Conservation (phyloP, 1,140 invertebrate species). For the Thalassaphorura encarpata region DNA sequence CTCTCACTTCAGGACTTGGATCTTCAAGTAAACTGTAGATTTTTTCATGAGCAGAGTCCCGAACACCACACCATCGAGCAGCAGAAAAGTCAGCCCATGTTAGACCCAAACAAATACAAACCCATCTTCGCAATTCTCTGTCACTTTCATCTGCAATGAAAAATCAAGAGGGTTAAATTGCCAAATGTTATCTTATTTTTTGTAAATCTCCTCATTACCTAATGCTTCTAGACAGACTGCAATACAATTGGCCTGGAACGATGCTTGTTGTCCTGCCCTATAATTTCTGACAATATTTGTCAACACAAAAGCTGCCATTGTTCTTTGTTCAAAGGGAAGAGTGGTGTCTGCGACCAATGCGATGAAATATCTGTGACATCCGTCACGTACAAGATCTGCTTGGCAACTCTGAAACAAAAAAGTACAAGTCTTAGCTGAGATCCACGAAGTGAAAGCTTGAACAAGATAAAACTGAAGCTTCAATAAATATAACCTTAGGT, state of each 20-base stretch:
- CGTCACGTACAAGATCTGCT: constrained; percentile 87
- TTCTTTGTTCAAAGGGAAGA: constrained; percentile 74
- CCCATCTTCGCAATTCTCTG: constrained; percentile 71
- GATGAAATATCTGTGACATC: constrained; percentile 90
- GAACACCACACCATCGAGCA: constrained; percentile 87
- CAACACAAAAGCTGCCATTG: constrained; percentile 82
- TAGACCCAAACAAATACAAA: constrained; percentile 83
- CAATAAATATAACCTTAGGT: too few relatives aligned
- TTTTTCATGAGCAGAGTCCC: constrained; percentile 94
- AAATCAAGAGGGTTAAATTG: too few relatives aligned
- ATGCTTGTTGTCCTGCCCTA: constrained; percentile 72
- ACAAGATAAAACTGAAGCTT: too few relatives aligned
- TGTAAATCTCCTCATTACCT: constrained; percentile 34
- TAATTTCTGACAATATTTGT: constrained; percentile 86
- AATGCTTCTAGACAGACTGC: constrained; percentile 68
- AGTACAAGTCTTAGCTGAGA: constrained; percentile 12
- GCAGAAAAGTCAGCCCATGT: constrained; percentile 88
- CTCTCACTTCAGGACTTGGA: constrained; percentile 75
- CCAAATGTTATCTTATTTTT: too few relatives aligned
- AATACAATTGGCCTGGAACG: constrained; percentile 73
- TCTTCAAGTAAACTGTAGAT: constrained; percentile 68
- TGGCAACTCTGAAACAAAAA: constrained; percentile 68
- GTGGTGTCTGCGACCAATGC: constrained; percentile 72
- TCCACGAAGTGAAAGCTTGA: constrained; percentile 9
- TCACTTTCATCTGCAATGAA: constrained; percentile 49